Conservation (phyloP, 1,140 invertebrate genomes). For the Drosophila suzukii region DNA sequence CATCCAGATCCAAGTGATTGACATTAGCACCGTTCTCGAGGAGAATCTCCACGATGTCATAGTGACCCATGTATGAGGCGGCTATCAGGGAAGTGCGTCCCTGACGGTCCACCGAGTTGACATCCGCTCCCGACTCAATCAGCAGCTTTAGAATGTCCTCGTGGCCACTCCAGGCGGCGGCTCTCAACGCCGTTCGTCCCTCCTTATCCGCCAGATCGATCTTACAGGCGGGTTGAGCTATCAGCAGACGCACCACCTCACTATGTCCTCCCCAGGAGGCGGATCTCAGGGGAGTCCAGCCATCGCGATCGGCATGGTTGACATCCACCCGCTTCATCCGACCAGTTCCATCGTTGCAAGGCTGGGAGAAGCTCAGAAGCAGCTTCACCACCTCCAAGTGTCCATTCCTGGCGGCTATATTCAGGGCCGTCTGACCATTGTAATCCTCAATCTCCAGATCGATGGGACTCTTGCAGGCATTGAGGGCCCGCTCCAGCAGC, state of each 20-base stretch:
- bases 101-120: conserved; percentile 94
- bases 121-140: conserved; percentile 88
- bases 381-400: conserved; percentile 90
- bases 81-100: conserved; percentile 96
- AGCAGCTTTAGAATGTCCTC: conserved; percentile 91
- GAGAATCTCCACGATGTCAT: conserved; percentile 94
- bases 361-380: conserved; percentile 81
- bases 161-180: conserved; percentile 95
- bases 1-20: conserved; percentile 95
- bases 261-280: conserved; percentile 97
- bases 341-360: conserved; percentile 85
- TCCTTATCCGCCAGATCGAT: conserved; percentile 91
- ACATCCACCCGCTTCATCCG: conserved; percentile 88
- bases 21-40: conserved; percentile 94
- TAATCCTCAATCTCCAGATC: conserved; percentile 88
- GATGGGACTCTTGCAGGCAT: conserved; percentile 86
- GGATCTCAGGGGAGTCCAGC: conserved; percentile 94
- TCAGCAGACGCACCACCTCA: conserved; percentile 93
- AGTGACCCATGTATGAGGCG: conserved; percentile 95
- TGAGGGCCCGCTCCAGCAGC: conserved; percentile 87
- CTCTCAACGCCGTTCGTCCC: conserved; percentile 90
- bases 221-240: conserved; percentile 90
- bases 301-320: conserved; percentile 94
- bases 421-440: conserved; percentile 92
- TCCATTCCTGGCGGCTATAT: conserved; percentile 92